Percentiles rank a stretch among this genome's conserved stretches.
phyloP scores from a whole-genome alignment of 1,140 invertebrate genomes.

The Bombus difficillimus region DNA sequence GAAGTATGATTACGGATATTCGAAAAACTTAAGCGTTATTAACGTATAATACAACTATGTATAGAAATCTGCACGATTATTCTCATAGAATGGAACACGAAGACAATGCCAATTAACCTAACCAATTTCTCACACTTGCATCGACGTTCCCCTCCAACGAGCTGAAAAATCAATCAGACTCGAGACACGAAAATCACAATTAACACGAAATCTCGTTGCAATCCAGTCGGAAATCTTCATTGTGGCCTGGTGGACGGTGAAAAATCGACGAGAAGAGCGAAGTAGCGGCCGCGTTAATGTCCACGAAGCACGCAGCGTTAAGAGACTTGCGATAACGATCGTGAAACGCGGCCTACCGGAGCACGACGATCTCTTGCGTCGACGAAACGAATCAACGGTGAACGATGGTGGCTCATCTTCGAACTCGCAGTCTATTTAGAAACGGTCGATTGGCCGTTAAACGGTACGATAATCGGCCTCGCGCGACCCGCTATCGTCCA shows the following conservation, averaged over 20 bases:
- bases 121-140: background rate
- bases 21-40: background rate
- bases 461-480: background rate
- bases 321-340: background rate
- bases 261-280: slow-evolving; percentile 11
- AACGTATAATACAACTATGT: background rate
- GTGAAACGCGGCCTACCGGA: background rate
- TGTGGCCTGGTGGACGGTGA: background rate
- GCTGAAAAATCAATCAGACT: background rate
- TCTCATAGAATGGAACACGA: background rate
- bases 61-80: background rate
- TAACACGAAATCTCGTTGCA: background rate
- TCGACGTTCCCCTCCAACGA: background rate
- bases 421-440: background rate
- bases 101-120: background rate
- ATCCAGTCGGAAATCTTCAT: slow-evolving; percentile 6
- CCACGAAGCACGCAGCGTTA: background rate
- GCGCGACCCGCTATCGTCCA: slow-evolving; percentile 1
- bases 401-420: background rate
- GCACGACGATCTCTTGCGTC: background rate
- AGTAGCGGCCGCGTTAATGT: slow-evolving; percentile 7
- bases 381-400: background rate
- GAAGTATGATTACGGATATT: background rate
- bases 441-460: background rate
- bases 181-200: background rate